Evolutionary conservation across 2,797 vertebrate species (phyloP), one percentile per base, ranked within the genome.

Genomic region (Eurystomus glaucurus): DNA sequence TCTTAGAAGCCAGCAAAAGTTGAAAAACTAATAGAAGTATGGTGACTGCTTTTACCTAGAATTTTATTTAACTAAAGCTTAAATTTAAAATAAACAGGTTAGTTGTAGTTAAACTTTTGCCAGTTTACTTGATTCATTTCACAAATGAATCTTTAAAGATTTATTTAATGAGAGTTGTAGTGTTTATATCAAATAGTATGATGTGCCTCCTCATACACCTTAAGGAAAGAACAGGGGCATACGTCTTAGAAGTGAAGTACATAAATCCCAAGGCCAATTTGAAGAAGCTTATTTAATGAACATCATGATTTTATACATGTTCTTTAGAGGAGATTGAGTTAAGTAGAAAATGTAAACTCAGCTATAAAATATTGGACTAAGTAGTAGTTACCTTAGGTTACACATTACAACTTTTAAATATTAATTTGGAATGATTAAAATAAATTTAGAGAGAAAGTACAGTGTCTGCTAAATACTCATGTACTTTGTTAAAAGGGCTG

Each of bases 271-370:
- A 46, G 14, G 7, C 54, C 13, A 19, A 4, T 72, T 58, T 68
- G 62, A 71, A 86, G 41, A 48, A 60, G 8, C 15, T 31, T 33
- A 4, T 82, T 82, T 48, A 61, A 64, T n/a, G 46, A 35, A 18
- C 11, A 22, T 54, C 5, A 11, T 62, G 15, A 33, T 46, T 57
- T 86, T 81, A 41, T 82, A 7, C 6, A 11, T 14, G 10, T 46
- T 65, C 5, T 50, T 90, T 93, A 16, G 28, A 9, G 33, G 88
- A 71, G 7, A 19, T 68, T 83, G 35, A 39, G 26, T 54, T 95
- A 72, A 93, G 80, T 90, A 57, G 43, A 81, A 90, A 94, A 87
- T 85, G 13, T 77, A 39, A 86, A 84, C 6, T 43, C 41, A 68
- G 2, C 66, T 78, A 17, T 80, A 41, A 89, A 92, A 52, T 46